phyloP scores from a whole-genome alignment of 2,797 vertebrate genomes.

The Acomys russatus region DNA sequence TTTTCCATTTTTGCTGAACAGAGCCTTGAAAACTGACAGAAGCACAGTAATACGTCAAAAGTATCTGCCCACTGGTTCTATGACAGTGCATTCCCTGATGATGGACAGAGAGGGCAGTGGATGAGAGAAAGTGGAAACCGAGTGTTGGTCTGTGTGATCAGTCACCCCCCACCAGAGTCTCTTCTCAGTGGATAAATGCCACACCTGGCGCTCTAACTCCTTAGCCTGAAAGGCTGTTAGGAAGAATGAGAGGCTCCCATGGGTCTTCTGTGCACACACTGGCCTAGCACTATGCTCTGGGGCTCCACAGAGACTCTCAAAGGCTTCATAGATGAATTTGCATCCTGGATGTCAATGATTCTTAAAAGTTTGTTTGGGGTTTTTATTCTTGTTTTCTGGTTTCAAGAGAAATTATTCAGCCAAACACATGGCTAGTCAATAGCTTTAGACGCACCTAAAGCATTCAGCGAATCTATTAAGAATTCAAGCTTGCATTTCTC shows the following conservation, averaged over 20 bases:
- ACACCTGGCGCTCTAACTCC: neutral
- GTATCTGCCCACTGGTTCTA: neutral
- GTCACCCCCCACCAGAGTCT: neutral
- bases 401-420: conserved; percentile 57
- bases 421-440: neutral
- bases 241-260: neutral
- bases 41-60: neutral
- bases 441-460: conserved; percentile 38
- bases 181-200: neutral
- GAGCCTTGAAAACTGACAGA: conserved; percentile 47
- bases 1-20: neutral
- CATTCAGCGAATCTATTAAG: conserved; percentile 25
- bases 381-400: conserved; percentile 56
- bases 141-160: neutral
- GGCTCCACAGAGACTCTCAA: neutral
- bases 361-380: conserved; percentile 34
- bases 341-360: neutral
- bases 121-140: neutral
- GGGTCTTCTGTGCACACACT: neutral
- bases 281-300: accelerated
- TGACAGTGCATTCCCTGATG: neutral
- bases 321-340: neutral
- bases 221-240: conserved; percentile 42
- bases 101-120: neutral
- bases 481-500: conserved; percentile 15